Conservation (phyloP, 2,797 vertebrate genomes). For the Rhabdophis nuchalis region DNA sequence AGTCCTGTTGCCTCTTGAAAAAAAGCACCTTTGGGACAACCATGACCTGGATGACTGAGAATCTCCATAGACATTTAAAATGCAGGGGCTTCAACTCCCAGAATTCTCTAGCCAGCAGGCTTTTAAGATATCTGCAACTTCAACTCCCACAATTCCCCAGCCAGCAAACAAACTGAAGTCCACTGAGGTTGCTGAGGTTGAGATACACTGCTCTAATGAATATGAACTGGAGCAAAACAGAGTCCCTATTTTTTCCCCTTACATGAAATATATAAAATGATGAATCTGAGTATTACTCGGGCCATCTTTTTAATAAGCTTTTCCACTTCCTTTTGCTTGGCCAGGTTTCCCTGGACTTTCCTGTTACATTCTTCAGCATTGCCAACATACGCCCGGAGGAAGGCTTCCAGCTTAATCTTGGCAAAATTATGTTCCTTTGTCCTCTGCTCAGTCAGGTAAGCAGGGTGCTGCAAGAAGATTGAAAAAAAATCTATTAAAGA, state of each 20-base stretch:
- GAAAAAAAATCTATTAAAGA: background rate
- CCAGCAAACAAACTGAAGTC: background rate
- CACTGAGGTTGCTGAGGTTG: background rate
- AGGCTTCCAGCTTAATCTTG: conserved; percentile 31
- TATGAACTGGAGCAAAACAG: background rate
- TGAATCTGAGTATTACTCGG: background rate
- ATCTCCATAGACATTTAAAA: background rate
- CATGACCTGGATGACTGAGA: background rate
- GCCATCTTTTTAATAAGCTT: conserved; percentile 42
- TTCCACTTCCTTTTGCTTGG: conserved; percentile 22
- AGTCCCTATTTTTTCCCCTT: background rate
- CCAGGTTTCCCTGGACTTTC: conserved; percentile 10
- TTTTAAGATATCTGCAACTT: background rate
- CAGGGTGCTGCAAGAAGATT: conserved; percentile 10
- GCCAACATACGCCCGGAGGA: conserved; percentile 14
- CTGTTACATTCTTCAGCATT: conserved; percentile 9
- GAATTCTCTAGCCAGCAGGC: background rate
- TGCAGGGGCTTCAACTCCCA: background rate
- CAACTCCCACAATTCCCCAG: background rate
- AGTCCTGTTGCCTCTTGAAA: too few species aligned
- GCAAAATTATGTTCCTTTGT: conserved; percentile 32
- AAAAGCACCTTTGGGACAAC: background rate
- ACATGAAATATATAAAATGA: background rate
- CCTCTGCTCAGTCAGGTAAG: background rate
- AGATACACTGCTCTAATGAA: background rate